Base-by-base conservation (phyloP, 2,888 invertebrate genomes). In the Lycaena phlaeas region DNA sequence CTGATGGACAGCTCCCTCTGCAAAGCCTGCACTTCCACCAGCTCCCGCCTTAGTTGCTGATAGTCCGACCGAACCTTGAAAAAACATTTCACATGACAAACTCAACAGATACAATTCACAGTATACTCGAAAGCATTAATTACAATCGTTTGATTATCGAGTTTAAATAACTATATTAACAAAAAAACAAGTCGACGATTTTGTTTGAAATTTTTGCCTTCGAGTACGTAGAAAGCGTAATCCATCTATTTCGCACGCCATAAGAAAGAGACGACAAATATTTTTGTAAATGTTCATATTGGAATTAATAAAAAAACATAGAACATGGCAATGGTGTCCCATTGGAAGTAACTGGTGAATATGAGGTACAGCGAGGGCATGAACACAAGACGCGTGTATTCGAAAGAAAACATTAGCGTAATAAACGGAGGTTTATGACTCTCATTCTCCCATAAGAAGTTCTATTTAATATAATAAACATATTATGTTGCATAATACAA, bases 1-100 rank as follows among this genome's bases (percentile, higher is more conserved):
- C 92, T 88, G 45, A 87, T 87, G 26, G 92, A 91, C 54, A 93
- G 86, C 74, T 94, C 92, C 51, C 90, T 88, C 70, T 93, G 93
- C 55, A 93, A 70, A 48, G 92, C 91, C 64, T 93, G 93, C 50
- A 93, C 92, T 60, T 93, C 93, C 54, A 89, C 86, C 56, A 94
- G 87, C 72, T 94, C 93, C 61, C 90, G 90, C 25, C 92, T 88
- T 40, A 94, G 81, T 59, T 91, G 90, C 67, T 91, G 90, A 72
- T 93, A 94, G 68, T 93, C 93, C 48, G 90, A 90, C 54, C 90
- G 91, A 47, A 88, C 88, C 82, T 88, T 49, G 11, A 27, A 18
- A 11, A 12, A 25, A 4, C n/a, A 37, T 27, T 36, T 37, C 14
- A 12, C 14, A 17, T 11, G n/a, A 14, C 25, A 31, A 12, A 17